Conservation (phyloP, 2,113 vertebrate genomes). For the Poecilia latipinna region DNA sequence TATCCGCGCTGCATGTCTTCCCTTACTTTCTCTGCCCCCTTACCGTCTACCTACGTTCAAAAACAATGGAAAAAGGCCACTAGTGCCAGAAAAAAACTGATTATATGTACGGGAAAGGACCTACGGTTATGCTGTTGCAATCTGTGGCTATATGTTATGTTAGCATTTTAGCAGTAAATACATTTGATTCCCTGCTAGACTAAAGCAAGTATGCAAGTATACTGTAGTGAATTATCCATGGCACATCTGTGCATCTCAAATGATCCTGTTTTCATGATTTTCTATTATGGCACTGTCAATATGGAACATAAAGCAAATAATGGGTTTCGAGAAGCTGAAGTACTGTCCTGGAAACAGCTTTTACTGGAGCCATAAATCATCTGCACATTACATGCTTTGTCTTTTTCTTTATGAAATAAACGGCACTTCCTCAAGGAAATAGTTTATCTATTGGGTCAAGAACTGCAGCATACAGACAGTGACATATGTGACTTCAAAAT, state of each 20-base stretch:
- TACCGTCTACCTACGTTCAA: no score
- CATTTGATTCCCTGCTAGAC: conserved; percentile 11
- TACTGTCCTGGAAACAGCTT: conserved; percentile 5
- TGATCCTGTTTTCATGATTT: background rate
- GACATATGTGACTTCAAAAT: background rate
- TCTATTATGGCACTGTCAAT: background rate
- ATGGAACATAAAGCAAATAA: conserved; percentile 8
- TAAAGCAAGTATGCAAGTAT: background rate
- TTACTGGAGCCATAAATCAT: conserved; percentile 1
- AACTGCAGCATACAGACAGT: background rate
- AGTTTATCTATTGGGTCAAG: background rate
- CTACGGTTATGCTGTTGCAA: background rate
- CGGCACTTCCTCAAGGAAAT: background rate
- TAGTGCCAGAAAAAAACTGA: no score
- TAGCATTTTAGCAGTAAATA: conserved; percentile 12
- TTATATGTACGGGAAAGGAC: background rate
- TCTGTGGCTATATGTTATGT: conserved; percentile 3
- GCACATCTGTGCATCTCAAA: conserved; percentile 26
- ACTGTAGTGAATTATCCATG: conserved; percentile 7
- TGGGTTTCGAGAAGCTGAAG: background rate
- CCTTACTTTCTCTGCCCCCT: no score
- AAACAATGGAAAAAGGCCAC: no score
- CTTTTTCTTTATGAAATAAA: conserved; percentile 5
- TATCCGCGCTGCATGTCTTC: no score
- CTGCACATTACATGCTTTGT: background rate